Percentiles rank a stretch among this genome's conserved stretches.
These are phyloP conservation scores for Dioctria rufipes DNA, from an alignment of 2,888 invertebrate genomes.

Conservation along the genomic window DNA sequence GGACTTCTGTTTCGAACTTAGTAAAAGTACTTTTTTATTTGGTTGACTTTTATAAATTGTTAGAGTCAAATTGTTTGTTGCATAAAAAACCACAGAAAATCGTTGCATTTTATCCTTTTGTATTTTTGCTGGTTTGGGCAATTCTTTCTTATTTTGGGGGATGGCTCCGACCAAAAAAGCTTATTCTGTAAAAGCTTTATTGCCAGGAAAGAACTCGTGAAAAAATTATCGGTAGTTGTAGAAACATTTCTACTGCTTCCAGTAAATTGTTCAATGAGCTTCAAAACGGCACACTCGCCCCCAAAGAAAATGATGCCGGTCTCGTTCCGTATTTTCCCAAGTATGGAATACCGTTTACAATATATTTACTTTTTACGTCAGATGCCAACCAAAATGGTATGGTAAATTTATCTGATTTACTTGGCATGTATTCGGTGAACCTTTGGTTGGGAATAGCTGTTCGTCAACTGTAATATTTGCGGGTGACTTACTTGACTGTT, in stretches of 20 bases:
- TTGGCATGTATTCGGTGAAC: constrained; percentile 61
- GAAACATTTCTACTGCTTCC: constrained; percentile 60
- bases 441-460: constrained; percentile 62
- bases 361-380: constrained; percentile 60
- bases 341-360: constrained; percentile 61
- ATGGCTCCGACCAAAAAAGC: too few relatives aligned
- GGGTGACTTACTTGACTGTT: constrained; percentile 57
- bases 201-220: constrained; percentile 53
- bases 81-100: not conserved
- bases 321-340: constrained; percentile 61
- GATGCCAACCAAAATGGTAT: constrained; percentile 61
- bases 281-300: constrained; percentile 61
- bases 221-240: constrained; percentile 60
- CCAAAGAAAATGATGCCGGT: constrained; percentile 47
- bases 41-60: not conserved
- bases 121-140: too few relatives aligned
- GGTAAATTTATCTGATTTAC: constrained; percentile 61
- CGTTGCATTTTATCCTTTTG: too few relatives aligned
- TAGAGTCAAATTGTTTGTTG: not conserved
- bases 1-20: not conserved
- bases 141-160: too few relatives aligned
- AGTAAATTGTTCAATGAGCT: constrained; percentile 61
- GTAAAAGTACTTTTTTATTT: not conserved
- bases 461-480: constrained; percentile 60
- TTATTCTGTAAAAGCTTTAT: constrained; percentile 60